A percentile compares a stretch with the other conserved stretches of the same genome.
These are phyloP conservation scores for Drosophila oshimai DNA, from an alignment of 1,140 invertebrate genomes.

Conservation along the genomic window DNA sequence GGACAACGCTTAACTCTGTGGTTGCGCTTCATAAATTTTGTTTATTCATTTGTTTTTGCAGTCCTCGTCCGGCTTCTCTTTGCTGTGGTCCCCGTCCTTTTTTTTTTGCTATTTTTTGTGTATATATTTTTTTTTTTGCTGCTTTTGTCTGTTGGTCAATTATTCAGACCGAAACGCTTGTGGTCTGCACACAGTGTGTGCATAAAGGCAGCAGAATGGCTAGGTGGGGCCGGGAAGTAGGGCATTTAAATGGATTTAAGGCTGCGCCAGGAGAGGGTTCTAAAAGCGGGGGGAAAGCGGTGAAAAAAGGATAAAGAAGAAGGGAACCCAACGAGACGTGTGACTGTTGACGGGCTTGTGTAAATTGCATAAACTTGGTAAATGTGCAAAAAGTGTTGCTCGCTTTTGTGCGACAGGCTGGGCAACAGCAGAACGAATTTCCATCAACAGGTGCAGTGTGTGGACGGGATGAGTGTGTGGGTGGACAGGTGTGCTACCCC, in stretches of 20 bases:
- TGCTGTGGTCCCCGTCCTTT: constrained; percentile 62
- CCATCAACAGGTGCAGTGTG: constrained; percentile 59
- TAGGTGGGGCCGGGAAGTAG: constrained; percentile 12
- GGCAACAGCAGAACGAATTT: constrained; percentile 3
- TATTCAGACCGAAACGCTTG: constrained; percentile 73
- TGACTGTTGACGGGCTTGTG: constrained; percentile 46
- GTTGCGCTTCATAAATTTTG: constrained; percentile 71
- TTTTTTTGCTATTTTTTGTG: constrained; percentile 5
- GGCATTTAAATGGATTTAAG: constrained; percentile 62
- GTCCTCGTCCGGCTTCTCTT: constrained; percentile 37
- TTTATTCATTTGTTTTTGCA: constrained; percentile 66
- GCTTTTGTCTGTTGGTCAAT: constrained; percentile 59
- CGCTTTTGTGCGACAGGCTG: constrained; percentile 39
- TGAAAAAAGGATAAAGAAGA: not conserved
- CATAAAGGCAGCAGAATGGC: not conserved
- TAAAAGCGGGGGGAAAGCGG: not conserved
- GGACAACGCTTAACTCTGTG: constrained; percentile 61
- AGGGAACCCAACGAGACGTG: constrained; percentile 19
- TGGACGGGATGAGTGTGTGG: not conserved
- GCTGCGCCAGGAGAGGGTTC: not conserved
- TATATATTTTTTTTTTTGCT: constrained; percentile 7
- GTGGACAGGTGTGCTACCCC: not conserved
- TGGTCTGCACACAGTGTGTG: constrained; percentile 46
- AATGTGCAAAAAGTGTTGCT: constrained; percentile 63
- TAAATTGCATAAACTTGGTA: constrained; percentile 57